Percentiles rank a stretch among this genome's conserved stretches.
Conservation (phyloP, 2,888 invertebrate genomes). For the Drosophila nigritarsus region DNA sequence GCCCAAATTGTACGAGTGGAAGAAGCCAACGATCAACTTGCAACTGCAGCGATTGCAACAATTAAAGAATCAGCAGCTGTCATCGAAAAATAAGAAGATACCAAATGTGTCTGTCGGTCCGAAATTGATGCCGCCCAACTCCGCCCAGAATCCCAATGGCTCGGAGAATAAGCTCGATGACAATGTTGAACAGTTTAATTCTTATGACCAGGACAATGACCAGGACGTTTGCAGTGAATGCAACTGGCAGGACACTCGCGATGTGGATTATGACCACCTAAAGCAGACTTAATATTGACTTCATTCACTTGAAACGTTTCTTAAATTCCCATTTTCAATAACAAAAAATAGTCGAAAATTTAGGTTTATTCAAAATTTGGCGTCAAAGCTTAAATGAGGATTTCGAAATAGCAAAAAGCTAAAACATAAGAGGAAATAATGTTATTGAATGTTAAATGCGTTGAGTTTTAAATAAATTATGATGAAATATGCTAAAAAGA, state of each 20-base stretch:
- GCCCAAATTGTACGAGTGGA: conserved; percentile 56
- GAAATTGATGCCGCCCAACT: conserved; percentile 11
- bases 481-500: no score
- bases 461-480: no score
- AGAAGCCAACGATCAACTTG: conserved; percentile 27
- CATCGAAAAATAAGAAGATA: conserved; percentile 11
- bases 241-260: conserved; percentile 21
- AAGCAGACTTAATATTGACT: conserved; percentile 20
- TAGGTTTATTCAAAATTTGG: not conserved
- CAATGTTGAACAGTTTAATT: not conserved
- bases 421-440: no score
- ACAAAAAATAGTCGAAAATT: not conserved
- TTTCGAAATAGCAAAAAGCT: not conserved
- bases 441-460: not conserved
- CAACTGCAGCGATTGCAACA: conserved; percentile 22
- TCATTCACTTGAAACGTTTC: not conserved
- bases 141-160: conserved; percentile 2
- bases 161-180: conserved; percentile 1
- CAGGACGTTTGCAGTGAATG: conserved; percentile 7
- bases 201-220: not conserved
- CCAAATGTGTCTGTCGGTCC: conserved; percentile 32
- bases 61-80: conserved; percentile 14
- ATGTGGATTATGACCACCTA: conserved; percentile 9
- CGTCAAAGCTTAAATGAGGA: conserved; percentile 1
- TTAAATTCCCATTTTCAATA: not conserved